Evolutionary conservation across 2,113 vertebrate species (phyloP).

Genomic region (Ageneiosus marmoratus): DNA sequence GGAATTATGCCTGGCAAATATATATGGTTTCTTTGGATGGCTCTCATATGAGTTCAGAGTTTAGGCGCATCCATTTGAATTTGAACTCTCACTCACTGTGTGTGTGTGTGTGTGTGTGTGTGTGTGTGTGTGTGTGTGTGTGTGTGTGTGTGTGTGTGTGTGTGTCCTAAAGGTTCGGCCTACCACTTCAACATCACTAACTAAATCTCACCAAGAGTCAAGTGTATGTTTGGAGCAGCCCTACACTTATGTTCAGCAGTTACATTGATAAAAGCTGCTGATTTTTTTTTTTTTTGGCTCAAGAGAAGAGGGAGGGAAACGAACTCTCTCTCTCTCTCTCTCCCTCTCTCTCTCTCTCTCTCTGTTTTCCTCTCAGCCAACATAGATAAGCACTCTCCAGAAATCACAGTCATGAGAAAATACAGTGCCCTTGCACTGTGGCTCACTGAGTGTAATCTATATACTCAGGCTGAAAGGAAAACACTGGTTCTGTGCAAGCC

Average conservation of each 20-base stretch:
- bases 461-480: constrained; percentile 57
- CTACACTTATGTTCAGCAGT: constrained; percentile 12
- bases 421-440: constrained; percentile 48
- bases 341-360: constrained; percentile 5
- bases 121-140: constrained; percentile 2
- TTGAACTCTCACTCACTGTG: not conserved
- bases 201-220: constrained; percentile 15
- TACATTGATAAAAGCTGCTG: constrained; percentile 54
- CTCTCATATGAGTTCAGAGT: constrained; percentile 5
- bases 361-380: constrained; percentile 25
- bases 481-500: constrained; percentile 54
- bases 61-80: constrained; percentile 2
- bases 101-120: not conserved
- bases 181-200: constrained; percentile 10
- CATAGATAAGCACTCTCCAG: constrained; percentile 60
- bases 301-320: constrained; percentile 42
- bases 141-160: constrained; percentile 19
- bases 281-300: constrained; percentile 47
- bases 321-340: constrained; percentile 26
- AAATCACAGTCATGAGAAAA: constrained; percentile 58
- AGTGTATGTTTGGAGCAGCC: constrained; percentile 27
- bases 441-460: constrained; percentile 57
- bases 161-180: not conserved
- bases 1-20: not conserved
- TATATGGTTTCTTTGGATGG: constrained; percentile 7